Conservation (phyloP, 1,140 invertebrate genomes). For the Littorina saxatilis region DNA sequence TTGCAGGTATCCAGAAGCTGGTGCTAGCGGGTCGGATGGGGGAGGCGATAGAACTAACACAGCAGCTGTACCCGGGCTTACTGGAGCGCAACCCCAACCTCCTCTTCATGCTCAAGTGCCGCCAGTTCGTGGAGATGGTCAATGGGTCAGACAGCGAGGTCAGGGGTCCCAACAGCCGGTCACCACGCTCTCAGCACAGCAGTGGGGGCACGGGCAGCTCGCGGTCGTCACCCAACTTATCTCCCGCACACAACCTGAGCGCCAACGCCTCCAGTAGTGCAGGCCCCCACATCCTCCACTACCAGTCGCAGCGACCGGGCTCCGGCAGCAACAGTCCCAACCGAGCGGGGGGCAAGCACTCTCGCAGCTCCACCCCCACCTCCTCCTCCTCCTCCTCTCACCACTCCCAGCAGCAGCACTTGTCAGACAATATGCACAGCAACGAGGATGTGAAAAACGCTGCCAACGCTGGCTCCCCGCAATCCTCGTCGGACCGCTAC, state of each 20-base stretch:
- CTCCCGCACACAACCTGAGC: constrained; percentile 48
- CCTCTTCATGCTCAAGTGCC: constrained; percentile 95
- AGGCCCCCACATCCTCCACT: constrained; percentile 25
- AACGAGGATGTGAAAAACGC: constrained; percentile 79
- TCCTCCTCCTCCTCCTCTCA: constrained; percentile 23
- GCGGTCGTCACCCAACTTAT: constrained; percentile 65
- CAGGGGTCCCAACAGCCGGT: constrained; percentile 60
- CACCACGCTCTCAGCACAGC: constrained; percentile 61
- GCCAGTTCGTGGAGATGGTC: constrained; percentile 95
- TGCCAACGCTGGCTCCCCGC: constrained; percentile 79
- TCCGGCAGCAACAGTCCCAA: constrained; percentile 72
- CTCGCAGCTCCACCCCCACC: constrained; percentile 8
- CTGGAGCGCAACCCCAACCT: constrained; percentile 93
- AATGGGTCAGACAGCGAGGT: constrained; percentile 77
- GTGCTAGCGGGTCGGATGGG: constrained; percentile 94
- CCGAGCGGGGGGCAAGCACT: constrained; percentile 39
- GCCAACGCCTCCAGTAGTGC: constrained; percentile 30
- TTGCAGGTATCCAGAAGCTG: constrained; percentile 92
- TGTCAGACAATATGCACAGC: constrained; percentile 70
- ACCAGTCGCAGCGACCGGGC: constrained; percentile 48
- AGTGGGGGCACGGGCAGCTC: constrained; percentile 59
- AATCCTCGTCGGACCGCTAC: constrained; percentile 55
- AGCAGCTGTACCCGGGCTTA: constrained; percentile 91
- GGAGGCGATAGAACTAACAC: constrained; percentile 94
- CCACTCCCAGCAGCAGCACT: constrained; percentile 46